Conservation (phyloP, 2,888 invertebrate genomes). For the Heliconius erato region DNA sequence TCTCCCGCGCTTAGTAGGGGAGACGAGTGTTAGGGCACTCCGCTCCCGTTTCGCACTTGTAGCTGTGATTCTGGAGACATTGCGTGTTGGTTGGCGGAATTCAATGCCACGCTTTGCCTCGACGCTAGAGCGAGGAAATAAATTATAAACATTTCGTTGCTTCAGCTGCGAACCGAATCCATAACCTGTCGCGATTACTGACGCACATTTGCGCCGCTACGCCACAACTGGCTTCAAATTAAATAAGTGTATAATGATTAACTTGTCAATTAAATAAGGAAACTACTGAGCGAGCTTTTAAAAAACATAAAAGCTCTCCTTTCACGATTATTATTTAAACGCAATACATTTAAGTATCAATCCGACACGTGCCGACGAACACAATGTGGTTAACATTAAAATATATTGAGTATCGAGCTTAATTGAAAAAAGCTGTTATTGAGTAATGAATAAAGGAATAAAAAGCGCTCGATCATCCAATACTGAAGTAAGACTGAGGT, state of each 20-base stretch:
- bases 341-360: slow-evolving; percentile 43
- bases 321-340: slow-evolving; percentile 40
- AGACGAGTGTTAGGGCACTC: no score
- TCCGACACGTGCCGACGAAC: slow-evolving; percentile 35
- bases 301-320: slow-evolving; percentile 33
- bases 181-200: no score
- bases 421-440: slow-evolving; percentile 27
- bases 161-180: no score
- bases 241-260: not conserved
- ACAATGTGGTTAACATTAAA: slow-evolving; percentile 29
- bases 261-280: not conserved
- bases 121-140: no score
- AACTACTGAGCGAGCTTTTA: slow-evolving; percentile 5
- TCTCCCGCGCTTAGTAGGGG: no score
- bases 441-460: slow-evolving; percentile 26
- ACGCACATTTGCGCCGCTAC: no score
- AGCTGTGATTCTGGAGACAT: no score
- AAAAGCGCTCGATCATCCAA: slow-evolving; percentile 20
- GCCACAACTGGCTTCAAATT: not conserved
- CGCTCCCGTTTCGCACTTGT: no score
- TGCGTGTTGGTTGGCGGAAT: no score
- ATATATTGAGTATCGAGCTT: slow-evolving; percentile 27
- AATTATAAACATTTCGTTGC: no score
- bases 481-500: not conserved
- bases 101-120: no score